A percentile compares a stretch with the other conserved stretches of the same genome.
Conservation (phyloP, 2,113 vertebrate species). For the Coptodon rendalli region DNA sequence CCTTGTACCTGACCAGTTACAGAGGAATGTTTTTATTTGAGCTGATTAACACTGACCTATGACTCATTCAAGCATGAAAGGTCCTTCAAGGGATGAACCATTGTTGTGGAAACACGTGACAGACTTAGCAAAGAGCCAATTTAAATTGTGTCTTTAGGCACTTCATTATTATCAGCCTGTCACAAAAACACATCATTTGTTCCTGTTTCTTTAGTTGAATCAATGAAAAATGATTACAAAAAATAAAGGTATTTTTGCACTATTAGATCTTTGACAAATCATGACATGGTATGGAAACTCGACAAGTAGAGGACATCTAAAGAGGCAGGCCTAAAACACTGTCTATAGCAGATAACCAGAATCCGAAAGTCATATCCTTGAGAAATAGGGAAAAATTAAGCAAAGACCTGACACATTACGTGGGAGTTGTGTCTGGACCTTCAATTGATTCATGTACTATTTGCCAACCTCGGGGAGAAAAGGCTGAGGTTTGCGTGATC, state of each 20-base stretch:
- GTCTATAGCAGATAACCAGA: not conserved
- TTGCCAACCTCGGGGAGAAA: not conserved
- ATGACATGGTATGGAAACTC: not conserved
- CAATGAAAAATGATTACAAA: not conserved
- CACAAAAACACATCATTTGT: not conserved
- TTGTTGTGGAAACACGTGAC: not conserved
- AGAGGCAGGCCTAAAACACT: not conserved
- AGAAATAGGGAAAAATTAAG: not conserved
- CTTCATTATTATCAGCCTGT: not conserved
- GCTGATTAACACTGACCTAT: not conserved
- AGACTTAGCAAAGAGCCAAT: not conserved
- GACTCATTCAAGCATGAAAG: not conserved
- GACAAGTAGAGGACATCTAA: not conserved
- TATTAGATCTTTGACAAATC: not conserved
- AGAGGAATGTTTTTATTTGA: not conserved
- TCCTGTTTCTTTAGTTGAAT: not conserved
- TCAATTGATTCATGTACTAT: not conserved
- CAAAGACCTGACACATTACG: not conserved
- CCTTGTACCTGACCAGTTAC: not conserved
- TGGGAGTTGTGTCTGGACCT: not conserved
- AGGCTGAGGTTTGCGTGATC: not conserved
- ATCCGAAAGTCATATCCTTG: not conserved
- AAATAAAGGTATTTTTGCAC: not conserved
- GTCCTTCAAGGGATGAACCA: not conserved
- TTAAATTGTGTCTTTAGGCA: not conserved